phyloP scores from a whole-genome alignment of 2,888 invertebrate genomes.

The Lucinisca nassula region DNA sequence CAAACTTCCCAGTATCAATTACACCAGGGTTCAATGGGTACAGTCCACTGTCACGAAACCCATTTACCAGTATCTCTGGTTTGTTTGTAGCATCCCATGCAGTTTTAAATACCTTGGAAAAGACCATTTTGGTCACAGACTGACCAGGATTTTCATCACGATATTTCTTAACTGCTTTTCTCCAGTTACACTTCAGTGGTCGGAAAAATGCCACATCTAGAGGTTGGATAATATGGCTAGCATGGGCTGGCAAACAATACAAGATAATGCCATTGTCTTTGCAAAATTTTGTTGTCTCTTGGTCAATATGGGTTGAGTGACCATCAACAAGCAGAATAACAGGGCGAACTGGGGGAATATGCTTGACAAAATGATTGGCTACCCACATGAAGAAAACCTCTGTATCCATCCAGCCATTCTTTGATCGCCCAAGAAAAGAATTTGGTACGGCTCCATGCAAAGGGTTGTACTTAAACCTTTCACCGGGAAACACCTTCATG shows the following conservation, averaged over 20 bases:
- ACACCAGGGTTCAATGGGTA: conserved; percentile 11
- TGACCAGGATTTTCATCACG: conserved; percentile 6
- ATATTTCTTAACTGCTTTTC: background rate
- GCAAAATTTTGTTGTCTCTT: too few relatives aligned
- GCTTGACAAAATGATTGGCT: background rate
- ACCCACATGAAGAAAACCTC: conserved; percentile 37
- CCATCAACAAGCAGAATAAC: conserved; percentile 57
- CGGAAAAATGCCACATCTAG: background rate
- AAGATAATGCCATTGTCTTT: conserved; percentile 45
- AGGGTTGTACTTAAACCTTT: conserved; percentile 42
- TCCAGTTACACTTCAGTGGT: background rate
- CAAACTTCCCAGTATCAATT: conserved; percentile 10
- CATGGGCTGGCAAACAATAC: conserved; percentile 52
- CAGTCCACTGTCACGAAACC: conserved; percentile 36
- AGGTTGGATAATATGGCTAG: conserved; percentile 33
- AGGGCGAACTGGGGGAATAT: conserved; percentile 9
- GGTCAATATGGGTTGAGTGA: conserved; percentile 43
- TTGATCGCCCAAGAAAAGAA: conserved; percentile 28
- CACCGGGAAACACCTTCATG: conserved; percentile 54
- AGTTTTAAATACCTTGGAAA: conserved; percentile 15
- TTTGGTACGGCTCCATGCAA: conserved; percentile 28
- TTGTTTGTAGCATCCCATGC: conserved; percentile 26
- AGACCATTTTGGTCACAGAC: conserved; percentile 28
- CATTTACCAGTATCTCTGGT: conserved; percentile 34
- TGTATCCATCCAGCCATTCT: conserved; percentile 66